Base-by-base conservation (phyloP, 2,888 invertebrate genomes). In the Heliconius cydno region DNA sequence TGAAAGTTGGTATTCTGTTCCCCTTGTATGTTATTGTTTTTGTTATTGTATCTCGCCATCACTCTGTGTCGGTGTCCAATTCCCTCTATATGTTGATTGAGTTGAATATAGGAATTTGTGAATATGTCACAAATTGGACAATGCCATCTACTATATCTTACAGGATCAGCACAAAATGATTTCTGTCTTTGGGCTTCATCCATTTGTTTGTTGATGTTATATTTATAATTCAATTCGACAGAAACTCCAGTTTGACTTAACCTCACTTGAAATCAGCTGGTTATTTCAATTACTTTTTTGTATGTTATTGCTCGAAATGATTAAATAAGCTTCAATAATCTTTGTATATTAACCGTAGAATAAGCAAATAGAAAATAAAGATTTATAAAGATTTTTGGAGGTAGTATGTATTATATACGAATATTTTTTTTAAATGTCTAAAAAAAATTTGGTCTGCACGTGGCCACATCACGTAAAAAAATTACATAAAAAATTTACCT, bases 61-160 rank as follows among this genome's bases (percentile, higher is more conserved):
- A 88, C 88, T 84, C 86, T 92, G 85, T 92, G 89, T 84, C 88
- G 90, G 87, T 95, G 95, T 81, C 91, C 90, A 84, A 91, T 86
- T 79, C 95, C 94, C 84, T 92, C 90, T 81, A 94, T 85, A 88
- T 95, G 95, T 84, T 95, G 92, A 85, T 90, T 88, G 84, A 93
- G 89, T 88, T 95, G 95, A 85, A 89, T 90, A 83, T 89, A 89
- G 1, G 94, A 94, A 86, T 95, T 95, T n/a, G 94, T 91, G 80
- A 88, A 90, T 80, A 91, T 84, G 72, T 90, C 86, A 86, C 95
- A 95, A 78, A 88, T 82, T 28, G 88, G 85, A 82, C 94, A 95
- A 85, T 91, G 89, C 86, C 90, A 93, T 85, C 88, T 89, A 82
- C 86, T 86, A 80, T 88, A 87, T 83, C 89, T 91, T 81, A 87